Conservation (phyloP, 1,140 invertebrate species). For the Drosophila cardini region DNA sequence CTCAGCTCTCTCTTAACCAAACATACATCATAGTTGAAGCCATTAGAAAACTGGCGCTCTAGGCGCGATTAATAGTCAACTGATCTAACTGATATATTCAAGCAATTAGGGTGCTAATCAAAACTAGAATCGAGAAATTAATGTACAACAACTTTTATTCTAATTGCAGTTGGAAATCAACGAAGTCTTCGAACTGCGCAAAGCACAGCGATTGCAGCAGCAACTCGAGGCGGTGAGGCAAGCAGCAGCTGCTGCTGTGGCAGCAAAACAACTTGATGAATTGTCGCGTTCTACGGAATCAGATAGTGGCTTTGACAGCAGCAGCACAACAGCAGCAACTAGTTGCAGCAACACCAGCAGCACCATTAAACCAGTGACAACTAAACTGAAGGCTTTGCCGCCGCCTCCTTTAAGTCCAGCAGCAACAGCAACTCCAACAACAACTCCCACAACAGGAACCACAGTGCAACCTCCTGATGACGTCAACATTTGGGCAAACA, state of each 20-base stretch:
- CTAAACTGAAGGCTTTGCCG: constrained; percentile 73
- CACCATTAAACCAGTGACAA: constrained; percentile 64
- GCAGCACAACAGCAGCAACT: constrained; percentile 59
- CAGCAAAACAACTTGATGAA: constrained; percentile 71
- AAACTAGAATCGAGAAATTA: constrained; percentile 61
- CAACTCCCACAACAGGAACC: constrained; percentile 1
- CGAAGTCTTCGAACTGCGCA: constrained; percentile 81
- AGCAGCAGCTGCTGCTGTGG: constrained; percentile 38
- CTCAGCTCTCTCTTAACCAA: constrained; percentile 55
- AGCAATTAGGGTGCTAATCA: constrained; percentile 75
- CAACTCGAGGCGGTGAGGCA: constrained; percentile 53
- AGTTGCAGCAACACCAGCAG: constrained; percentile 24
- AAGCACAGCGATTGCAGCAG: constrained; percentile 70
- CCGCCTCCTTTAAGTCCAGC: constrained; percentile 65
- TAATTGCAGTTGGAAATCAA: constrained; percentile 84
- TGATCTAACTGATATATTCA: constrained; percentile 55
- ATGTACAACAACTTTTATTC: constrained; percentile 68
- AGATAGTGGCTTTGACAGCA: constrained; percentile 82
- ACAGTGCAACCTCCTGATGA: constrained; percentile 52
- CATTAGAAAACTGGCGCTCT: constrained; percentile 67
- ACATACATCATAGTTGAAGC: constrained; percentile 71
- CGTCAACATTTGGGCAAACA: constrained; percentile 84
- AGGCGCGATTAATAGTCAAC: constrained; percentile 60
- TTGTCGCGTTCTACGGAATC: constrained; percentile 82
- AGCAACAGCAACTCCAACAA: not conserved